Base-by-base conservation (phyloP, 1,140 invertebrate genomes). In the Anastrepha ludens region DNA sequence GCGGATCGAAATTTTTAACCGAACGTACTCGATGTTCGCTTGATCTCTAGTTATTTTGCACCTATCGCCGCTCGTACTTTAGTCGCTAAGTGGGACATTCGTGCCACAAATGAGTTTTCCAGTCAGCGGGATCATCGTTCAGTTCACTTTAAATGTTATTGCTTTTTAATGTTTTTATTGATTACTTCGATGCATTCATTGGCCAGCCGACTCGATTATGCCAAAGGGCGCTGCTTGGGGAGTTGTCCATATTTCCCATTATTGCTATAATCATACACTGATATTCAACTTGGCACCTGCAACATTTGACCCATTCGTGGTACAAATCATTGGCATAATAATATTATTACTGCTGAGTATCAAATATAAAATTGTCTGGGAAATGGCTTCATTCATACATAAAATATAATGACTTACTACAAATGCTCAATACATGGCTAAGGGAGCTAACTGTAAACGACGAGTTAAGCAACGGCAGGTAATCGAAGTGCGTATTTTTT, bases 161-260 rank as follows among this genome's bases (percentile, higher is more conserved):
- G 39, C 65, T 67, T 67, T 74, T 47, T 74, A 74, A 74, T 74
- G 13, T 74, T n/a, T 74, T 74, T n/a, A 74, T 50, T 47, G 70
- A 47, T 74, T 47, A 50, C 6, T 74, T 74, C 7, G 44, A 50
- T 50, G 44, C 47, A 15, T 20, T n/a, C 47, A 4, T 50, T 74
- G n/a, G 67, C 3, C 65, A 29, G 29, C 39, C 39, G 20, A 70
- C 13, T 11, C 13, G n/a, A 70, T 7, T 29, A 5, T 44, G 13
- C 65, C 11, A 70, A 41, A 70, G 65, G 65, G 65, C 65, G 39
- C 39, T 15, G 62, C 9, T 64, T 8, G 9, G 62, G 29, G 29
- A 29, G 29, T 29, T 8, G 62, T 3, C 3, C n/a, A n/a, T 8
- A 64, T 20, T n/a, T 20, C n/a, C 3, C 7, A 3, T 70, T 70